Evolutionary conservation across 1,140 invertebrate species (phyloP).

Genomic region (Euborellia annulipes): DNA sequence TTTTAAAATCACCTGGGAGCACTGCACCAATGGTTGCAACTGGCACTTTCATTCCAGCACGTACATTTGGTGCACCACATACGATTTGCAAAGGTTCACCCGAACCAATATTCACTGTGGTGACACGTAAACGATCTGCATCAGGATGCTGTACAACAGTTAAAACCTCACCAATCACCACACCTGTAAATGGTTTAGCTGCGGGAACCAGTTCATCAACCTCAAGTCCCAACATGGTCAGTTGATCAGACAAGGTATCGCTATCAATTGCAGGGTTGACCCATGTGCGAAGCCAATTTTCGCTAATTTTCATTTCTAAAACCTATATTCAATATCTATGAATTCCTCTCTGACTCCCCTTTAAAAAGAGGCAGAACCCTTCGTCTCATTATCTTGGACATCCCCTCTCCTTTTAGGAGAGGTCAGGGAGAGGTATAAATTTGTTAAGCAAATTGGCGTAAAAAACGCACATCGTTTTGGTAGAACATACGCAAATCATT

Average conservation of each 20-base stretch:
- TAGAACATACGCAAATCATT: conserved; percentile 8
- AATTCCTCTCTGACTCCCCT: no score
- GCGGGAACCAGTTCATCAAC: background rate
- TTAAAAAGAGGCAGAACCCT: no score
- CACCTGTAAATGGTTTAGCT: background rate
- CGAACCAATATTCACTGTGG: background rate
- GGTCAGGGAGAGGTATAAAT: no score
- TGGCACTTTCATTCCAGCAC: background rate
- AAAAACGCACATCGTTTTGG: conserved; percentile 4
- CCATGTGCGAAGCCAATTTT: no score
- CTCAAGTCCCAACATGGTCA: background rate
- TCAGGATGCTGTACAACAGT: background rate
- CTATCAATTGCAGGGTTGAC: no score
- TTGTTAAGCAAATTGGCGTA: conserved; percentile 5
- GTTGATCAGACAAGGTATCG: no score
- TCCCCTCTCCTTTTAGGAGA: no score
- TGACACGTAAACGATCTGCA: background rate
- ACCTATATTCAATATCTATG: no score
- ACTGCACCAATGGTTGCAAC: background rate
- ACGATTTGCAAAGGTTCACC: background rate
- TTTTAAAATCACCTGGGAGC: background rate
- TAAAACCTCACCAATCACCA: background rate
- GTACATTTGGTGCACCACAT: background rate
- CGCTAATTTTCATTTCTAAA: no score
- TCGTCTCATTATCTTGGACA: no score